phyloP scores from a whole-genome alignment of 2,888 invertebrate species.

The Microplitis deprimator region DNA sequence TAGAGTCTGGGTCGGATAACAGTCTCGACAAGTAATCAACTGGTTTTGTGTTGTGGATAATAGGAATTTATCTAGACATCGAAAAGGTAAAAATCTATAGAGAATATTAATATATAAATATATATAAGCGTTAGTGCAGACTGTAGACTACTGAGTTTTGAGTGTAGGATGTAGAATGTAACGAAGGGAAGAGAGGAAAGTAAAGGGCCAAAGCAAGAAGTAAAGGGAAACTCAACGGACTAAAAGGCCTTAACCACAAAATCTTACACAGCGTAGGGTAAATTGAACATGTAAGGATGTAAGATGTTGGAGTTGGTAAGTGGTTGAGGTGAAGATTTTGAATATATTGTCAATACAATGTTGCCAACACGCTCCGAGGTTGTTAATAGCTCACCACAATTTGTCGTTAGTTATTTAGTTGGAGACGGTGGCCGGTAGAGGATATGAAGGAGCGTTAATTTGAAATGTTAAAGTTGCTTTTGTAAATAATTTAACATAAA shows the following conservation, averaged over 20 bases:
- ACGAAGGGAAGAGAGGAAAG: neutral
- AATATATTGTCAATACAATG: constrained; percentile 7
- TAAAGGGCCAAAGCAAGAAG: neutral
- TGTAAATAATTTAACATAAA: no score
- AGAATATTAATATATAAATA: no score
- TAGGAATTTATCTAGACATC: constrained; percentile 9
- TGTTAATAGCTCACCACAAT: constrained; percentile 10
- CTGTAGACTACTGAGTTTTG: no score
- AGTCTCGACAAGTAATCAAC: constrained; percentile 31
- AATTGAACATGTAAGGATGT: constrained; percentile 23
- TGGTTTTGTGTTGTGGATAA: constrained; percentile 19
- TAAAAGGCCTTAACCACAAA: constrained; percentile 23
- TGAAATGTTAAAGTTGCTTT: no score
- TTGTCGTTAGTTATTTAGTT: constrained; percentile 7
- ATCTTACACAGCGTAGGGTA: constrained; percentile 23
- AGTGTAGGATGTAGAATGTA: neutral
- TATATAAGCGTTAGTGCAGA: neutral
- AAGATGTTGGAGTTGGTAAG: neutral
- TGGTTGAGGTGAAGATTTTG: neutral
- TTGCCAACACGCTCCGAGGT: neutral
- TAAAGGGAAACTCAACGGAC: constrained; percentile 10
- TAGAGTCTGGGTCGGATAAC: neutral
- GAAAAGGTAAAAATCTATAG: neutral
- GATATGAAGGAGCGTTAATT: no score
- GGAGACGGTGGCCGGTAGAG: no score